These are phyloP conservation scores for Brachionus angularis DNA, from an alignment of 1,140 invertebrate genomes.

Conservation along the genomic window DNA sequence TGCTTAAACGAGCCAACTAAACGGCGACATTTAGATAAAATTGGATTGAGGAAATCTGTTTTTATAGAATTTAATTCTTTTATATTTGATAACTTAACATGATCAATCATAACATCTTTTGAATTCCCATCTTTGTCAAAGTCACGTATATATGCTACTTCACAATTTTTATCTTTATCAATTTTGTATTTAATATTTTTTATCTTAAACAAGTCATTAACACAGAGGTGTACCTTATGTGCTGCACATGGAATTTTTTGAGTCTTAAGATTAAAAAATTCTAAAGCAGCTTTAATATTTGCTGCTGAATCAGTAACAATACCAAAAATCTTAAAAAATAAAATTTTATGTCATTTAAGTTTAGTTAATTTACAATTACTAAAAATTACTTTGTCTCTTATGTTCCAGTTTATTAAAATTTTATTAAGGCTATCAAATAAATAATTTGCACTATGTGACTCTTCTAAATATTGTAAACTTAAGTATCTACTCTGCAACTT, in stretches of 20 bases:
- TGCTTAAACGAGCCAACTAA: not conserved
- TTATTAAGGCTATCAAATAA: not conserved
- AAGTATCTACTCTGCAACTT: not conserved
- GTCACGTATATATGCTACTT: not conserved
- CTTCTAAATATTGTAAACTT: not conserved
- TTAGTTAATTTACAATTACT: not conserved
- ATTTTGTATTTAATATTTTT: not conserved
- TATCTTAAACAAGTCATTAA: not conserved
- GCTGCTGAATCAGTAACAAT: not conserved
- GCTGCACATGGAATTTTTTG: not conserved
- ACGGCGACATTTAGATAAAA: not conserved
- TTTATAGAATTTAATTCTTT: not conserved
- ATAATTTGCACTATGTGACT: not conserved
- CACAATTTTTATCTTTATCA: not conserved
- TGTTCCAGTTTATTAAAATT: not conserved
- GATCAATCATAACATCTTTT: not conserved
- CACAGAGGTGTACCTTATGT: not conserved
- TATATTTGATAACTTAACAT: not conserved
- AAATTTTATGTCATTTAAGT: not conserved
- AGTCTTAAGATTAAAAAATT: not conserved
- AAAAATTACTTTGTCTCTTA: not conserved
- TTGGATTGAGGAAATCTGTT: not conserved
- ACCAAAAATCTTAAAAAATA: not conserved
- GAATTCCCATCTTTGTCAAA: not conserved
- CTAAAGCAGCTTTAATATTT: slow-evolving; percentile 9